Evolutionary conservation across 1,140 invertebrate species (phyloP).

Genomic region (Drosophila funebris): DNA sequence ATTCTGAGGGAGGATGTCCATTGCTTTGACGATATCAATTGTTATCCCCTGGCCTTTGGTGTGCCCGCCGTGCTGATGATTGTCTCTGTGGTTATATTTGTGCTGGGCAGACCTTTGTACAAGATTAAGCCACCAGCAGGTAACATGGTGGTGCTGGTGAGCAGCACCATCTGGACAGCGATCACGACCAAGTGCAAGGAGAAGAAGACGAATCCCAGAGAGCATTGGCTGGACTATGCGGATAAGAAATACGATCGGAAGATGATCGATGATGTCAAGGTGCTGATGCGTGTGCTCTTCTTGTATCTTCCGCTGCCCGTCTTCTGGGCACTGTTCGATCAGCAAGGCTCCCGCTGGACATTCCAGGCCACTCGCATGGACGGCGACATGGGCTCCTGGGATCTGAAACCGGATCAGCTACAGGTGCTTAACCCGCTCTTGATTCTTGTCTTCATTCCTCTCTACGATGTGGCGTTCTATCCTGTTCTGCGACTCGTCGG

Average conservation of each 20-base stretch:
- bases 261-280: constrained; percentile 89
- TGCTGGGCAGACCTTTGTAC: constrained; percentile 91
- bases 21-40: constrained; percentile 92
- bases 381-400: constrained; percentile 88
- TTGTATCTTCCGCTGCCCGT: constrained; percentile 92
- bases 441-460: constrained; percentile 90
- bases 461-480: constrained; percentile 91
- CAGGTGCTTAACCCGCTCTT: constrained; percentile 92
- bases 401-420: constrained; percentile 92
- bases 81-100: constrained; percentile 92
- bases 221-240: constrained; percentile 94
- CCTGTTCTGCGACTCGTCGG: constrained; percentile 85
- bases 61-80: constrained; percentile 95
- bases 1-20: constrained; percentile 91
- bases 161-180: constrained; percentile 91
- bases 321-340: constrained; percentile 93
- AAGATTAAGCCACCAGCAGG: constrained; percentile 91
- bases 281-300: constrained; percentile 88
- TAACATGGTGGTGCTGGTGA: constrained; percentile 92
- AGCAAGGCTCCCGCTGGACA: constrained; percentile 96
- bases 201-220: constrained; percentile 84
- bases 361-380: constrained; percentile 96
- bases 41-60: constrained; percentile 96
- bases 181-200: constrained; percentile 86
- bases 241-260: constrained; percentile 88